Base-by-base conservation (phyloP, 2,113 vertebrate species). In the Toxostoma redivivum region DNA sequence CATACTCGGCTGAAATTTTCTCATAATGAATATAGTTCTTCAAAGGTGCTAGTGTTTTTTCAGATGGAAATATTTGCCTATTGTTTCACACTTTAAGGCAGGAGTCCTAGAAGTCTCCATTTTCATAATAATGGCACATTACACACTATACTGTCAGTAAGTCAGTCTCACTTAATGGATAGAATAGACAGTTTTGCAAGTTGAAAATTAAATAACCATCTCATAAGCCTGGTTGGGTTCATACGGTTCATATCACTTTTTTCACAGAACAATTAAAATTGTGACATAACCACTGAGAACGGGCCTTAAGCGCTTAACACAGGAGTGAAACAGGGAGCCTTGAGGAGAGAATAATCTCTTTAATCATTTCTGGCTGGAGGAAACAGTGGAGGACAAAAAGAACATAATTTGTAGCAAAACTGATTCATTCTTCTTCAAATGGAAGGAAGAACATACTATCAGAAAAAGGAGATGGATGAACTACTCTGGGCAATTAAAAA, bases 261-360 rank as follows among this genome's bases (percentile, higher is more conserved):
- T 65, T 15, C 17, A 15, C 31, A 50, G 58, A 72, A 71, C 27
- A 66, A 50, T 58, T 67, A 67, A 77, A 69, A 44, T 37, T 60
- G 9, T 44, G 8, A 17, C 4, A 3, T 10, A 77, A 37, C 8
- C 14, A 35, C 17, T 60, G 11, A 17, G 22, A 73, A 42, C 7
- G 45, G 17, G 42, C 15, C 9, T 54, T 33, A 37, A 40, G 15
- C 28, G 19, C 8, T 58, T 64, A 67, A 15, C 15, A 64, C 5
- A 18, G 3, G 5, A 20, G 11, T 1, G 2, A 11, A 65, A 51
- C 3, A 69, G 7, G 11, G 8, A 84, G 4, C 7, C 21, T 72
- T 78, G n/a, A 84, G 21, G 11, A 87, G 1, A 81, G 5, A 44
- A 2, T 15, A 48, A 62, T 61, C 18, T 69, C 15, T 80, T 45